Percentiles rank a stretch among this genome's conserved stretches.
Conservation (phyloP, 2,113 vertebrate genomes). For the Alligator mississippiensis region DNA sequence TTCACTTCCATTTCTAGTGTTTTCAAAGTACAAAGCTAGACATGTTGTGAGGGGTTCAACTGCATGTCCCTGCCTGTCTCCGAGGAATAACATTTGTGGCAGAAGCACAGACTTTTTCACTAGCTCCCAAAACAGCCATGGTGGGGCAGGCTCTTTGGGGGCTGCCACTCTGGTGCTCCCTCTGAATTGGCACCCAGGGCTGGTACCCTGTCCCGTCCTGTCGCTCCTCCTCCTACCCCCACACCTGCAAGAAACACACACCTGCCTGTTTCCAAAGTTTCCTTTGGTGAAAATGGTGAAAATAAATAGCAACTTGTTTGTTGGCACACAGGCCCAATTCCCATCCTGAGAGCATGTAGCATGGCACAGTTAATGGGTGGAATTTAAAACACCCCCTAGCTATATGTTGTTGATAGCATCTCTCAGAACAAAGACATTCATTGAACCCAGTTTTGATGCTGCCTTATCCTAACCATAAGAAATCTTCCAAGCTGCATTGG, state of each 20-base stretch:
- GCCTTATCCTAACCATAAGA: constrained; percentile 17
- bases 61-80: neutral
- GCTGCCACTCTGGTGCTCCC: too few relatives aligned
- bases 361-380: neutral
- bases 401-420: constrained; percentile 51
- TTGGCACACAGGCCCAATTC: constrained; percentile 49
- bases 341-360: constrained; percentile 33
- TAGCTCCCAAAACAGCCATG: too few relatives aligned
- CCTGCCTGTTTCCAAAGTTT: constrained; percentile 60
- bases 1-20: neutral
- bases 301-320: constrained; percentile 67
- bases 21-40: constrained; percentile 34
- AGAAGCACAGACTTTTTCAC: too few relatives aligned
- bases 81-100: neutral
- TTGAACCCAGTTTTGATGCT: neutral
- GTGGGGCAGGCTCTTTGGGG: too few relatives aligned
- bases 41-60: neutral
- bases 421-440: constrained; percentile 28
- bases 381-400: constrained; percentile 40
- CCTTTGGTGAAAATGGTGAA: constrained; percentile 65
- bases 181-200: too few relatives aligned
- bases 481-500: neutral
- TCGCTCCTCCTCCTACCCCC: too few relatives aligned
- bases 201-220: too few relatives aligned
- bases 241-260: neutral